phyloP scores from a whole-genome alignment of 2,888 invertebrate genomes.

The Aquatica leii region DNA sequence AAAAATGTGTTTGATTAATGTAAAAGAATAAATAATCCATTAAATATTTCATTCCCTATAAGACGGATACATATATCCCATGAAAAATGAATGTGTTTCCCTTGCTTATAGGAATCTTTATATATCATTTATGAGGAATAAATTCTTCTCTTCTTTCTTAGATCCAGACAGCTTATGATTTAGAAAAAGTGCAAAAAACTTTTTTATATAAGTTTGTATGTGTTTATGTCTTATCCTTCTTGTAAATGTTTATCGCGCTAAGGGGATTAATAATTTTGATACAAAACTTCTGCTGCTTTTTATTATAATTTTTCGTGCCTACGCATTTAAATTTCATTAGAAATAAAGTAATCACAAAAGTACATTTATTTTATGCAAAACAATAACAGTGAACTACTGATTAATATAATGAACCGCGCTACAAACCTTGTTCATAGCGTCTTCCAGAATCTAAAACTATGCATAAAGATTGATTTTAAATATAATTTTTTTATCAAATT shows the following conservation, averaged over 20 bases:
- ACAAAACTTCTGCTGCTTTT: conserved; percentile 33
- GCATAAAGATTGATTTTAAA: no score
- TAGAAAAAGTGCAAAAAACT: conserved; percentile 33
- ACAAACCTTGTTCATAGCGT: no score
- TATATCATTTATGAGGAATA: conserved; percentile 33
- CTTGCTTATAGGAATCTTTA: conserved; percentile 21
- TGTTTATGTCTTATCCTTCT: conserved; percentile 30
- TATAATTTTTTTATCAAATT: no score
- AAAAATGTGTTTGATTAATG: neutral
- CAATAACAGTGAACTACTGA: conserved; percentile 5
- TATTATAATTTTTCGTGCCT: conserved; percentile 35
- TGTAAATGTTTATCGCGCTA: conserved; percentile 36
- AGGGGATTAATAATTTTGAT: conserved; percentile 40
- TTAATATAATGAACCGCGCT: no score
- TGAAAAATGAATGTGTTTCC: conserved; percentile 20
- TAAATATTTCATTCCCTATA: neutral
- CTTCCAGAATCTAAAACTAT: no score
- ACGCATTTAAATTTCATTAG: conserved; percentile 39
- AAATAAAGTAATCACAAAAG: conserved; percentile 31
- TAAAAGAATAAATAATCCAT: conserved; percentile 2
- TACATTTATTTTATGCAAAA: conserved; percentile 10
- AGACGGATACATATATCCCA: neutral
- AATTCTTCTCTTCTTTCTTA: conserved; percentile 24
- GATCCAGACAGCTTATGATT: conserved; percentile 27
- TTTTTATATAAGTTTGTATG: conserved; percentile 35